Percentiles rank a stretch among this genome's conserved stretches.
Evolutionary conservation across 1,140 invertebrate genomes (phyloP).

Genomic region (Eupristina koningsbergeri): DNA sequence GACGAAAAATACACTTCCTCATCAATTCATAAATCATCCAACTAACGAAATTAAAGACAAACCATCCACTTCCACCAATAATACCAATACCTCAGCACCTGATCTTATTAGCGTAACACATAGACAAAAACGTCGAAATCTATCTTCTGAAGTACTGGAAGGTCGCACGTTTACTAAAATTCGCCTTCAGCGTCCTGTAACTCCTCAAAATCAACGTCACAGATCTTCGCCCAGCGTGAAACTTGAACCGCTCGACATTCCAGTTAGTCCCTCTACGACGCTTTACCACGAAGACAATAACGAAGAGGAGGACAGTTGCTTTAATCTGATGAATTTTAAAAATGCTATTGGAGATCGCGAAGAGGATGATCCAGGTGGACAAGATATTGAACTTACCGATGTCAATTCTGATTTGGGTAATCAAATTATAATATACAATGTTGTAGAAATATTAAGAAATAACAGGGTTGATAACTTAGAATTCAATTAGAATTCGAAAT

Average conservation of each 20-base stretch:
- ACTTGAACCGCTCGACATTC: slow-evolving; percentile 67
- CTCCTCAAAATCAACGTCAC: slow-evolving; percentile 57
- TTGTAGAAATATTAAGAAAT: no score
- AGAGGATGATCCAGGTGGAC: slow-evolving; percentile 67
- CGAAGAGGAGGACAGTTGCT: slow-evolving; percentile 51
- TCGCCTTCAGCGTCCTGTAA: slow-evolving; percentile 62
- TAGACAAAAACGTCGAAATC: slow-evolving; percentile 63
- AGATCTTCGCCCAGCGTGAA: slow-evolving; percentile 52
- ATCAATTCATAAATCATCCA: slow-evolving; percentile 55
- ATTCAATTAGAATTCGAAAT: no score
- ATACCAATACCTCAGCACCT: slow-evolving; percentile 31
- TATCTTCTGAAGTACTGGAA: slow-evolving; percentile 56
- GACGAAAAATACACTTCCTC: slow-evolving; percentile 58
- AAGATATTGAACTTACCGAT: slow-evolving; percentile 54
- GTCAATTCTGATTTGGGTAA: slow-evolving; percentile 25
- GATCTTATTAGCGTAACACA: slow-evolving; percentile 61
- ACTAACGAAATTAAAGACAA: slow-evolving; percentile 64
- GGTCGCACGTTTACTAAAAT: slow-evolving; percentile 66
- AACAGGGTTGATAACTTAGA: not conserved
- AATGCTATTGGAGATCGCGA: slow-evolving; percentile 64
- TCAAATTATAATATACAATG: not conserved
- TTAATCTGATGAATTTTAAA: slow-evolving; percentile 58
- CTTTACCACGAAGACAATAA: slow-evolving; percentile 47
- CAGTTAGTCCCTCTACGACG: slow-evolving; percentile 67
- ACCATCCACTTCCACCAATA: slow-evolving; percentile 54